phyloP scores from a whole-genome alignment of 2,797 vertebrate species.

The Rhincodon typus region DNA sequence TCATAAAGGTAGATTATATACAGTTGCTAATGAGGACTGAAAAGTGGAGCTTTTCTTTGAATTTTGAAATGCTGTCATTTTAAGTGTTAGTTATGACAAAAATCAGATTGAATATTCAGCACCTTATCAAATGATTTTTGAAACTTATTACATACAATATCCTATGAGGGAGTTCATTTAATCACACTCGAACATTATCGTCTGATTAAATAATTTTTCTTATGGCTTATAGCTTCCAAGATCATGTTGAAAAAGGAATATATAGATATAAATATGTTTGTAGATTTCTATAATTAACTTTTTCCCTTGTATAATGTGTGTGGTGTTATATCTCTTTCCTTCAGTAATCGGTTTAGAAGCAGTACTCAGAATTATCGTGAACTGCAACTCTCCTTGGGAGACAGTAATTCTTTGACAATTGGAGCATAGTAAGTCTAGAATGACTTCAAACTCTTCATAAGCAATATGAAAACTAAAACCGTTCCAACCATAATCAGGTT shows the following conservation, averaged over 20 bases:
- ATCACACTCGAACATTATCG: not conserved
- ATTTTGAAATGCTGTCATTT: not conserved
- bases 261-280: not conserved
- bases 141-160: not conserved
- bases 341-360: slow-evolving; percentile 22
- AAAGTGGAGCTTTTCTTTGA: not conserved
- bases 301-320: not conserved
- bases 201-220: not conserved
- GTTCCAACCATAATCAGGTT: not conserved
- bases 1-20: not conserved
- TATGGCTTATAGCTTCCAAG: not conserved
- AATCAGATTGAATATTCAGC: too few relatives aligned
- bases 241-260: not conserved
- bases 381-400: not conserved
- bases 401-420: slow-evolving; percentile 31
- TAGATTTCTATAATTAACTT: not conserved
- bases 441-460: slow-evolving; percentile 8
- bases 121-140: too few relatives aligned
- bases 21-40: not conserved
- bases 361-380: slow-evolving; percentile 1
- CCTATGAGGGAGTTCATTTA: not conserved
- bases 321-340: not conserved
- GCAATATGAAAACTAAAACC: not conserved
- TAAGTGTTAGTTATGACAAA: too few relatives aligned
- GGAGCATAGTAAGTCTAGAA: not conserved